Evolutionary conservation across 2,113 vertebrate genomes (phyloP).

Genomic region (Hypocryptadius cinnamomeus): DNA sequence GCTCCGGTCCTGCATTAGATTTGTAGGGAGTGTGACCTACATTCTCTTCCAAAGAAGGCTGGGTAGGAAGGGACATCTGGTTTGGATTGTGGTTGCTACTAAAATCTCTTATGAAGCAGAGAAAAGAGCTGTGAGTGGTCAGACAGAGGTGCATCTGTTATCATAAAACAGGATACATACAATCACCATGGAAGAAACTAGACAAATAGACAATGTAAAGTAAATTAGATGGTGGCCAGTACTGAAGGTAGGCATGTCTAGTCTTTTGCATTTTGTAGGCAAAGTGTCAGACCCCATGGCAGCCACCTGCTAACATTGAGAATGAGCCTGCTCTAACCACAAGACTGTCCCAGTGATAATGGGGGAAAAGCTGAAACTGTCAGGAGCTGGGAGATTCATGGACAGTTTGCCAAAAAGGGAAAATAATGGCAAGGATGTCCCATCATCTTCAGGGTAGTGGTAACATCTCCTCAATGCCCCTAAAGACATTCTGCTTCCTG

Average conservation of each 20-base stretch:
- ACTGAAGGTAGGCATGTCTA: background rate
- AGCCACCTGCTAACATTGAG: background rate
- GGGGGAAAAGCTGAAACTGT: background rate
- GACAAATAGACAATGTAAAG: background rate
- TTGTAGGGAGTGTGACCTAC: slow-evolving; percentile 54
- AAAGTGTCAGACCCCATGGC: background rate
- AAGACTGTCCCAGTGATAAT: background rate
- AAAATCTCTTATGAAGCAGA: slow-evolving; percentile 24
- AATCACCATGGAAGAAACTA: background rate
- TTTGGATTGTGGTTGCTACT: slow-evolving; percentile 41
- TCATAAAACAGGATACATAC: background rate
- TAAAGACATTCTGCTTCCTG: background rate
- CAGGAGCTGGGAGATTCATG: background rate
- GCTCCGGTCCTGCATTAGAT: slow-evolving; percentile 11
- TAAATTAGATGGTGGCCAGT: background rate
- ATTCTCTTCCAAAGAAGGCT: slow-evolving; percentile 54
- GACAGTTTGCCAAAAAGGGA: background rate
- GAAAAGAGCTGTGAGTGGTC: slow-evolving; percentile 14
- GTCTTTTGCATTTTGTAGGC: background rate
- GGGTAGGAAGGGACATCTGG: slow-evolving; percentile 46
- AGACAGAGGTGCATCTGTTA: background rate
- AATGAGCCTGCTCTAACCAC: background rate
- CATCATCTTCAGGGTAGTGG: background rate
- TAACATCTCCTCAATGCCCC: background rate
- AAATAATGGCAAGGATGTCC: background rate